Base-by-base conservation (phyloP, 2,113 vertebrate species). In the Marmota monax region DNA sequence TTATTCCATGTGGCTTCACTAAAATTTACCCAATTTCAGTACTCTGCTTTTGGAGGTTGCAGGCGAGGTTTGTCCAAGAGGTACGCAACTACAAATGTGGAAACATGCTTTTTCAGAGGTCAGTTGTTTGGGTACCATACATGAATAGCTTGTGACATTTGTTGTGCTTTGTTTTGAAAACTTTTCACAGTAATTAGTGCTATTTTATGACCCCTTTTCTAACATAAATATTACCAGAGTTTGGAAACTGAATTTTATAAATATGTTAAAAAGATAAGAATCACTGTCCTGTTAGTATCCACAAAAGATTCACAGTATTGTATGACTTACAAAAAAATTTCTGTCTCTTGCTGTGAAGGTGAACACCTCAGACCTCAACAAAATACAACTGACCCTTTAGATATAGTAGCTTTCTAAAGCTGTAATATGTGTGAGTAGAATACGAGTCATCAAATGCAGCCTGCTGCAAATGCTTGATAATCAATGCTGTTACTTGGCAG, bases 201-300 rank as follows among this genome's bases (percentile, higher is more conserved):
- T 89, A 63, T 84, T 69, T 95, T 82, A 86, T 83, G 61, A 84
- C 6, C 18, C 16, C 39, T 39, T 85, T 96, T 42, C 87, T 82
- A 69, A 4, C 27, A 82, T 58, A 45, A 42, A 67, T 63, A 70
- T 78, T 92, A 90, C 53, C 58, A 20, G 29, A 45, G 25, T 42
- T 20, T 92, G 84, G 79, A 95, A 94, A 84, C 2, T 34, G 10
- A 92, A 29, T 20, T 88, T 88, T 79, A 84, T 14, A 93, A 92
- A n/a, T 72, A 89, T 29, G 17, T 11, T 86, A 32, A 58, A 78
- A 93, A 53, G 37, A 84, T 63, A 89, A 63, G 88, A 69, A 88
- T 3, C 22, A 42, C 4, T 69, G 20, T 72, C 73, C 27, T 79
- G 48, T 92, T 90, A 65, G 42, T 58, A 94, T 53, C 3, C 6